Evolutionary conservation across 2,888 invertebrate species (phyloP).

Genomic region (Tipula helvola): DNA sequence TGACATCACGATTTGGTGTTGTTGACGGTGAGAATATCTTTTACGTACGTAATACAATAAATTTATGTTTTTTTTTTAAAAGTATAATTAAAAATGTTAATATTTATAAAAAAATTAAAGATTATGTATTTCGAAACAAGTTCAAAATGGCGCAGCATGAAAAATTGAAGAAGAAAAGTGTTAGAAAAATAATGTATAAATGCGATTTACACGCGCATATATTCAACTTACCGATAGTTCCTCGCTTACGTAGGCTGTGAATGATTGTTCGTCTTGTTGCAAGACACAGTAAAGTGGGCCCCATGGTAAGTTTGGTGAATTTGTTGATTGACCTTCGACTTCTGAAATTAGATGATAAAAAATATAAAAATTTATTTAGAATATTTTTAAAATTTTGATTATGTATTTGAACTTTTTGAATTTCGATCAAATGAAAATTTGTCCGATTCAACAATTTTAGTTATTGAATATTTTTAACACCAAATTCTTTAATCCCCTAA

Average conservation of each 20-base stretch:
- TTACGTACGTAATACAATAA: background rate
- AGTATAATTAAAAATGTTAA: constrained; percentile 10
- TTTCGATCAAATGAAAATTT: no score
- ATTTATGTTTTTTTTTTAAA: background rate
- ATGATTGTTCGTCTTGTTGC: constrained; percentile 54
- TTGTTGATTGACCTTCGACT: constrained; percentile 36
- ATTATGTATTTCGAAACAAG: background rate
- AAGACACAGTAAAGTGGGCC: constrained; percentile 61
- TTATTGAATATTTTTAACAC: no score
- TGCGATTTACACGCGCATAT: background rate
- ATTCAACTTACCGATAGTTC: constrained; percentile 52
- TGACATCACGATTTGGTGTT: constrained; percentile 36
- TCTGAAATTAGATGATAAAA: constrained; percentile 23
- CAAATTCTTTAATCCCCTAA: no score
- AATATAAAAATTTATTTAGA: no score
- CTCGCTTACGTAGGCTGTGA: constrained; percentile 58
- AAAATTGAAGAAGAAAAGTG: background rate
- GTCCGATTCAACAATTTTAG: no score
- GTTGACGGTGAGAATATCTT: constrained; percentile 19
- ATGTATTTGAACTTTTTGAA: no score
- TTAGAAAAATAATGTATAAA: background rate
- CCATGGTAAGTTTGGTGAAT: constrained; percentile 39
- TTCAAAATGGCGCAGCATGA: constrained; percentile 10
- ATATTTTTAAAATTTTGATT: no score
- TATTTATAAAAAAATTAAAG: background rate